These are phyloP conservation scores for Carabus problematicus DNA, from an alignment of 2,888 invertebrate species.

Conservation along the genomic window DNA sequence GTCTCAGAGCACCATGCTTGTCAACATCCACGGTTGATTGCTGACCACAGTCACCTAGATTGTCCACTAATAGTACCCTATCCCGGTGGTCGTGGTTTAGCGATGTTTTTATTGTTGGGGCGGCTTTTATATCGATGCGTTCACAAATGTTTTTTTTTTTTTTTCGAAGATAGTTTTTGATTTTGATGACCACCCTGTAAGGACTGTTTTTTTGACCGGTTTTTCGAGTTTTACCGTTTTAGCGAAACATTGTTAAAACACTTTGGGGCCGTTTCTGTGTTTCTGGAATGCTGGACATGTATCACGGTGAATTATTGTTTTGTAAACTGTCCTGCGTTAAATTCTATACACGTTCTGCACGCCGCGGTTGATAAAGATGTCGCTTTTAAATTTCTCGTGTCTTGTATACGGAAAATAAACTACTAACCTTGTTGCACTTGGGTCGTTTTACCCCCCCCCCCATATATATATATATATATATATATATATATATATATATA, in stretches of 20 bases:
- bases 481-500: no score
- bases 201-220: slow-evolving; percentile 17
- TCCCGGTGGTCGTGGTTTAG: slow-evolving; percentile 27
- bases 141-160: slow-evolving; percentile 12
- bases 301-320: slow-evolving; percentile 28
- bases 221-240: slow-evolving; percentile 29
- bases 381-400: no score
- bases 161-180: slow-evolving; percentile 1
- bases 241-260: slow-evolving; percentile 37
- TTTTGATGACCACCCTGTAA: slow-evolving; percentile 1
- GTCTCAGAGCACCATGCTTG: no score
- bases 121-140: slow-evolving; percentile 2
- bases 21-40: no score
- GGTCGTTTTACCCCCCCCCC: no score
- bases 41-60: slow-evolving; percentile 14
- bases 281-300: slow-evolving; percentile 4
- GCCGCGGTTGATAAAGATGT: no score
- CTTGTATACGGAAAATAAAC: no score
- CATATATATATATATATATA: no score
- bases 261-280: slow-evolving; percentile 28
- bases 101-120: neutral
- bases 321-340: slow-evolving; percentile 12
- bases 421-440: no score
- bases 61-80: slow-evolving; percentile 1
- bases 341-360: neutral